Base-by-base conservation (phyloP, 2,113 vertebrate species). In the Laterallus jamaicensis region DNA sequence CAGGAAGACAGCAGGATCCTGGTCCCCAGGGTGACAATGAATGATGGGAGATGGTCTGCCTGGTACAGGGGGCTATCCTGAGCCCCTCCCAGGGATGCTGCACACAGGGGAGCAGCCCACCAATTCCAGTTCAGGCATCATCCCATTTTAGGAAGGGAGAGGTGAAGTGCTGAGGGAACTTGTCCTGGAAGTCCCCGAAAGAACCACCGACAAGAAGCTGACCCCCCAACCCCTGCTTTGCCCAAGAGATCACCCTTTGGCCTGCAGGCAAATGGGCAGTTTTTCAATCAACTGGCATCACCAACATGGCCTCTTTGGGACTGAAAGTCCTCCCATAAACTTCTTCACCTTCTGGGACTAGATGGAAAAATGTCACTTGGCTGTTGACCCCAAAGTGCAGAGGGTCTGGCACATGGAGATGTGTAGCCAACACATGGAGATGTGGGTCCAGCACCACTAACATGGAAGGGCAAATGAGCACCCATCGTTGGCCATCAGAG, bases 291-390 rank as follows among this genome's bases (percentile, higher is more conserved):
- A 20, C 15, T 0, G 0, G 28, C 47, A 79, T 21, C 52, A 68
- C 21, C 81, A 70, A 6, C 0, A 0, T 0, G 0, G 5, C 6
- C 19, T 19, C 12, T 71, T 40, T 19, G 58, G 67, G 32, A 13
- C 0, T 67, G 15, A 32, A 68, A 42, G 11, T 42, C 32, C 39
- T 69, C 35, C 63, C 28, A 2, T 6, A 17, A 2, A 35, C 54
- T 25, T n/a, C 39, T 40, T 79, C 67, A 82, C 39, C 50, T 64
- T 22, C 54, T 55, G 63, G 26, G 29, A 10, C 40, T 17, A 31
- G n/a, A 54, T 10, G 35, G 35, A 52, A 66, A 81, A n/a, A 11
- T 7, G 11, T 35, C 60, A 29, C 19, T 59, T 86, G 78, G 52
- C 59, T n/a, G 8, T 4, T 24, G 42, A 47, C 6, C 49, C 73